These are phyloP conservation scores for Falco punctatus DNA, from an alignment of 2,113 vertebrate species.

Conservation along the genomic window DNA sequence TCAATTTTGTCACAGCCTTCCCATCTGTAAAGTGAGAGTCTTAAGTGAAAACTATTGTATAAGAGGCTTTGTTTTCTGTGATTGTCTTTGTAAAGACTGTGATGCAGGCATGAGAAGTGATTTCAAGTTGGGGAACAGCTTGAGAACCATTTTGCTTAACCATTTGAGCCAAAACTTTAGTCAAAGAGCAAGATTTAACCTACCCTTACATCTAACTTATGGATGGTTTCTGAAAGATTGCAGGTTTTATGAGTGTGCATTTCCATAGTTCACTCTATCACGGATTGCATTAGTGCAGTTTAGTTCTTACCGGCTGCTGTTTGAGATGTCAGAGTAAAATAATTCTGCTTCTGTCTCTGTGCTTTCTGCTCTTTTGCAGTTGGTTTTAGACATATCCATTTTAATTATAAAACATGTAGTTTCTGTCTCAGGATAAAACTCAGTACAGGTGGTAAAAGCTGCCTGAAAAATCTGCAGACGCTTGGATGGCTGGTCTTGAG, in stretches of 20 bases:
- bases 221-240: background rate
- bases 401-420: background rate
- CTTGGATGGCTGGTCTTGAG: background rate
- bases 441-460: background rate
- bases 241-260: accelerated
- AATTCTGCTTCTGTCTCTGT: background rate
- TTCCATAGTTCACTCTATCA: background rate
- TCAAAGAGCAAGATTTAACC: background rate
- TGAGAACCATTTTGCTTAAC: background rate
- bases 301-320: background rate
- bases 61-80: background rate
- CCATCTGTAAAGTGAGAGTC: background rate
- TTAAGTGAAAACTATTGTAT: background rate
- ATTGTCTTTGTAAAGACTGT: background rate
- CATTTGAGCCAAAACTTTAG: background rate
- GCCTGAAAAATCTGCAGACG: background rate
- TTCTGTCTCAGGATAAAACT: background rate
- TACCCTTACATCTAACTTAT: background rate
- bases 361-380: background rate
- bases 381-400: background rate
- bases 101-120: background rate
- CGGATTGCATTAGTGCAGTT: background rate
- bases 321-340: background rate
- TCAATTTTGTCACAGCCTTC: background rate
- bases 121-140: background rate